phyloP scores from a whole-genome alignment of 35 echinoderm and acorn worm species.

The Apostichopus californicus region DNA sequence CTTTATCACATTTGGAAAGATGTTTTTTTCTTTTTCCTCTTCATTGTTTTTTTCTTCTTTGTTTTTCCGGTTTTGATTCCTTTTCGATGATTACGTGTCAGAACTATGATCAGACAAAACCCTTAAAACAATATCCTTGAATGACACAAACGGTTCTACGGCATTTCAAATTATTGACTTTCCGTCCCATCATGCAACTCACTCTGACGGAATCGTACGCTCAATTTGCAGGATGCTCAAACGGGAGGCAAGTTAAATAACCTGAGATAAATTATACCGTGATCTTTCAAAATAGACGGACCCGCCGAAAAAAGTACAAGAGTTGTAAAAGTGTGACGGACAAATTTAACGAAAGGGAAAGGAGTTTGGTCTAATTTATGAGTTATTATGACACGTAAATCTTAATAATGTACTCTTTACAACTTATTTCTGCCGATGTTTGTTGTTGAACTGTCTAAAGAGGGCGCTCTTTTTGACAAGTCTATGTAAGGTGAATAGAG shows the following conservation, averaged over 20 bases:
- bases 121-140: not conserved
- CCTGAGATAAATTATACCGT: conserved; percentile 34
- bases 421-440: not conserved
- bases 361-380: conserved; percentile 8
- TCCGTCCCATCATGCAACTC: conserved; percentile 28
- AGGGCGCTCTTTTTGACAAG: conserved; percentile 31
- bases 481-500: not conserved
- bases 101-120: not conserved
- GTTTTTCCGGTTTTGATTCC: not conserved
- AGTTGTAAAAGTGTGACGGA: not conserved
- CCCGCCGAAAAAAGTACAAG: conserved; percentile 10
- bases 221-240: conserved; percentile 27
- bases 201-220: conserved; percentile 21
- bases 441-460: conserved; percentile 35
- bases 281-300: conserved; percentile 51
- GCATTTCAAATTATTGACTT: conserved; percentile 5
- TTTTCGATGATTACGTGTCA: not conserved
- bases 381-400: conserved; percentile 40
- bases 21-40: not conserved
- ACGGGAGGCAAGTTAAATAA: conserved; percentile 36
- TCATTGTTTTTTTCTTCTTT: not conserved
- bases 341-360: not conserved
- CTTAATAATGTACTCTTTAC: conserved; percentile 44
- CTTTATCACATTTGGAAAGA: not conserved
- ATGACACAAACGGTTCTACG: not conserved